These are phyloP conservation scores for Pachycephus smyrnensis DNA, from an alignment of 2,888 invertebrate genomes.

Conservation along the genomic window DNA sequence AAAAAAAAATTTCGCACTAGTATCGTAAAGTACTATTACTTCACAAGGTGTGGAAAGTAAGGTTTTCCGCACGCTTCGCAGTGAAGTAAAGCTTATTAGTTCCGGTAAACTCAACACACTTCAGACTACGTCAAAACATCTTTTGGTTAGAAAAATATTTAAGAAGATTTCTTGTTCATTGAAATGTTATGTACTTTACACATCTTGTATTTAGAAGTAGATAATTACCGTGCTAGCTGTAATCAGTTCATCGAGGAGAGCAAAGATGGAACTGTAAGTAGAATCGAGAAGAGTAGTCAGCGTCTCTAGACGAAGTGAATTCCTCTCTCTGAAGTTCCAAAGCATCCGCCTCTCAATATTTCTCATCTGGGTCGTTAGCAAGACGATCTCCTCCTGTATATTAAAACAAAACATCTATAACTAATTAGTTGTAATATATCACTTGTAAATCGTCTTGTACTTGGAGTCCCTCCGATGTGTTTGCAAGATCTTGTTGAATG, in stretches of 20 bases:
- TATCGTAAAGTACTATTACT: no score
- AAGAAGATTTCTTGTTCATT: not conserved
- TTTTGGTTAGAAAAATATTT: not conserved
- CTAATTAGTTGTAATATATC: conserved; percentile 42
- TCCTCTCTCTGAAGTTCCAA: conserved; percentile 83
- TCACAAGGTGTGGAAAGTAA: no score
- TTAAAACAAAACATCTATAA: conserved; percentile 34
- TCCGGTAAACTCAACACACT: not conserved
- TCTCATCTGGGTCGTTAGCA: conserved; percentile 79
- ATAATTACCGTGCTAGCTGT: conserved; percentile 35
- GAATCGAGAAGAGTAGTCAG: conserved; percentile 65
- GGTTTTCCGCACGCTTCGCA: no score
- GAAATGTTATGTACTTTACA: not conserved
- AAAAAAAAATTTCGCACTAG: no score
- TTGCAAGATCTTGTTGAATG: not conserved
- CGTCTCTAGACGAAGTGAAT: conserved; percentile 78
- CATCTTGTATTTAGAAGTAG: not conserved
- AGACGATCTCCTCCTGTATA: conserved; percentile 56
- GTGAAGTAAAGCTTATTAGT: not conserved
- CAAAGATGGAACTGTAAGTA: conserved; percentile 49
- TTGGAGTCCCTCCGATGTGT: not conserved
- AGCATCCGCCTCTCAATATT: conserved; percentile 82
- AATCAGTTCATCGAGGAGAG: conserved; percentile 49
- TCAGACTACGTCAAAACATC: not conserved
- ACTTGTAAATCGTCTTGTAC: not conserved